phyloP scores from a whole-genome alignment of 1,140 invertebrate species.

The Cephus cinctus region DNA sequence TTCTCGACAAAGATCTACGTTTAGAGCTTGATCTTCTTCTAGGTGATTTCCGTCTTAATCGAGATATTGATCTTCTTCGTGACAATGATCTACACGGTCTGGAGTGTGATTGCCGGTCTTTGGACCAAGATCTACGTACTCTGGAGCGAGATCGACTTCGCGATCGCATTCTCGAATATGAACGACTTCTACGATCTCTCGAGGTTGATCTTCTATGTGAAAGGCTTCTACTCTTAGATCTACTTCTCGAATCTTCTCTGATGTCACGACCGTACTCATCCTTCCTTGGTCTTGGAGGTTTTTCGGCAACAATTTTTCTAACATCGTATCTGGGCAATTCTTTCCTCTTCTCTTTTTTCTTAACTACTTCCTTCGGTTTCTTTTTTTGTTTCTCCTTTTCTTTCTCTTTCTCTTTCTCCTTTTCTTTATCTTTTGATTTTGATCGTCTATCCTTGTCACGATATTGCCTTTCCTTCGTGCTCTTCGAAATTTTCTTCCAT shows the following conservation, averaged over 20 bases:
- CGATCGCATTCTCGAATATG: conserved; percentile 43
- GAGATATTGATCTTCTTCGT: conserved; percentile 39
- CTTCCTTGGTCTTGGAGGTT: conserved; percentile 64
- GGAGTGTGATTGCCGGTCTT: conserved; percentile 8
- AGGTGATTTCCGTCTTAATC: conserved; percentile 26
- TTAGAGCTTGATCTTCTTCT: conserved; percentile 37
- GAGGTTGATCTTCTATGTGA: conserved; percentile 19
- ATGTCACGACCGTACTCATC: conserved; percentile 81
- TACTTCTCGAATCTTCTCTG: conserved; percentile 46
- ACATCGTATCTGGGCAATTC: conserved; percentile 82
- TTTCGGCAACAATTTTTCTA: conserved; percentile 71
- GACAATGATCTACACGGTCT: conserved; percentile 30
- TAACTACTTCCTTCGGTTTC: conserved; percentile 72
- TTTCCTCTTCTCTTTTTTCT: conserved; percentile 72
- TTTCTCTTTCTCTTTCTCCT: conserved; percentile 40
- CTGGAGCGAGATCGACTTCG: conserved; percentile 37
- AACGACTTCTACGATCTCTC: conserved; percentile 35
- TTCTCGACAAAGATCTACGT: conserved; percentile 37
- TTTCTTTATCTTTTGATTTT: conserved; percentile 43
- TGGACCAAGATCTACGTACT: conserved; percentile 25
- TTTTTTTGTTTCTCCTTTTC: conserved; percentile 58
- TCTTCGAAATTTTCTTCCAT: conserved; percentile 82
- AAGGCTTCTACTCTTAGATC: conserved; percentile 42
- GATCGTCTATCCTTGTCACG: conserved; percentile 65
- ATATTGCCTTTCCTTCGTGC: conserved; percentile 79